These are phyloP conservation scores for Philopedon plagiatum DNA, from an alignment of 2,888 invertebrate genomes.

Conservation along the genomic window DNA sequence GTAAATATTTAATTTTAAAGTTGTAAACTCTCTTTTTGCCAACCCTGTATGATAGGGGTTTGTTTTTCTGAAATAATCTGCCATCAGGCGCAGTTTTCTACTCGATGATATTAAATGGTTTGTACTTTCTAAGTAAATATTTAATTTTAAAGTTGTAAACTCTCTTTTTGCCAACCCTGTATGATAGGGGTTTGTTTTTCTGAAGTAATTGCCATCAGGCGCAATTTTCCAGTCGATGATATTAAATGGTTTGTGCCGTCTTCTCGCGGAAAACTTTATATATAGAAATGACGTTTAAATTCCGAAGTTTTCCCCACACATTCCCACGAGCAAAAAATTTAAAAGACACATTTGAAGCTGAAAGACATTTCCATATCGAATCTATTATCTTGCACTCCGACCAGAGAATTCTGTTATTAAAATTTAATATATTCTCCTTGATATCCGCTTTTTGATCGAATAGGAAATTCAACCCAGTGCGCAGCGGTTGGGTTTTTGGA, in stretches of 20 bases:
- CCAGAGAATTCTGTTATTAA: constrained; percentile 50
- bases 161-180: no score
- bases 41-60: no score
- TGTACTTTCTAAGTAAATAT: no score
- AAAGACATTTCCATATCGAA: constrained; percentile 49
- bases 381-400: constrained; percentile 47
- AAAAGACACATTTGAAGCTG: constrained; percentile 38
- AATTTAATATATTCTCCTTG: constrained; percentile 45
- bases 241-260: constrained; percentile 5
- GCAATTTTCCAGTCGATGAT: not conserved
- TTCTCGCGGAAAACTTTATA: constrained; percentile 8
- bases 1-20: no score
- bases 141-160: no score
- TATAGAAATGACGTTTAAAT: constrained; percentile 26
- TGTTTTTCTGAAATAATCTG: not conserved
- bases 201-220: not conserved
- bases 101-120: no score
- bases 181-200: not conserved
- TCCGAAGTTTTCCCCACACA: constrained; percentile 33
- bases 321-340: constrained; percentile 28
- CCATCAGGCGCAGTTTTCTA: not conserved
- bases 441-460: constrained; percentile 17
- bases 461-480: constrained; percentile 14
- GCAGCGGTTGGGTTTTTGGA: no score
- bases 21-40: no score